A percentile compares a stretch with the other conserved stretches of the same genome.
Conservation (phyloP, 1,140 invertebrate species). For the Cyclargus thomasi region DNA sequence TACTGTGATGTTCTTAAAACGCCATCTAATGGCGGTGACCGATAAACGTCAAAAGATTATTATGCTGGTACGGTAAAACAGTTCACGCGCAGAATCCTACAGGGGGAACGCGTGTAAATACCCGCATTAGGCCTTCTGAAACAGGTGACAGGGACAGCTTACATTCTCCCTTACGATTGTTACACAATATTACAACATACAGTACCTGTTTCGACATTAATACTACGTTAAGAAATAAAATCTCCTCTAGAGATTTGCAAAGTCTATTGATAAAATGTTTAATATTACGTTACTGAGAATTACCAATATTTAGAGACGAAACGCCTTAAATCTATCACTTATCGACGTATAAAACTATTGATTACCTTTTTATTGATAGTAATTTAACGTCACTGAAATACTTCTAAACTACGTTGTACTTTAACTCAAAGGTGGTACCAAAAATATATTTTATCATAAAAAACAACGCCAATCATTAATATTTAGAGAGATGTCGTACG, state of each 20-base stretch:
- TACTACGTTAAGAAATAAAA: slow-evolving; percentile 71
- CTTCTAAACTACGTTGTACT: slow-evolving; percentile 71
- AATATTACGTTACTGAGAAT: slow-evolving; percentile 55
- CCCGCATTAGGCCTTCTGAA: slow-evolving; percentile 31
- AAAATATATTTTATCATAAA: slow-evolving; percentile 68
- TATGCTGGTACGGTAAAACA: not conserved
- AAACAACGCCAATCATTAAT: slow-evolving; percentile 64
- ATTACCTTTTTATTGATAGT: slow-evolving; percentile 60
- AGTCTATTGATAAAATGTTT: slow-evolving; percentile 69
- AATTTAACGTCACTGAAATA: slow-evolving; percentile 64
- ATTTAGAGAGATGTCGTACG: slow-evolving; percentile 60
- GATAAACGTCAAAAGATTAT: not conserved
- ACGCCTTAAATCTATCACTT: slow-evolving; percentile 60
- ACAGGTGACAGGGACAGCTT: slow-evolving; percentile 41
- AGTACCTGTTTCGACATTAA: slow-evolving; percentile 57
- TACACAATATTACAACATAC: slow-evolving; percentile 25
- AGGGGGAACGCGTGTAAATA: not conserved
- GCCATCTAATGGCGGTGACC: not conserved
- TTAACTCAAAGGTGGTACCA: slow-evolving; percentile 74
- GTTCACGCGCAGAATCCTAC: not conserved
- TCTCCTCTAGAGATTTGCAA: slow-evolving; percentile 69
- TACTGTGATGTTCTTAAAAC: too few relatives aligned
- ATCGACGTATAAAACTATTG: slow-evolving; percentile 47
- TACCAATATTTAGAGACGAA: slow-evolving; percentile 66
- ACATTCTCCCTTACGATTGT: slow-evolving; percentile 16